Base-by-base conservation (phyloP, 2,113 vertebrate species). In the Neotoma lepida region DNA sequence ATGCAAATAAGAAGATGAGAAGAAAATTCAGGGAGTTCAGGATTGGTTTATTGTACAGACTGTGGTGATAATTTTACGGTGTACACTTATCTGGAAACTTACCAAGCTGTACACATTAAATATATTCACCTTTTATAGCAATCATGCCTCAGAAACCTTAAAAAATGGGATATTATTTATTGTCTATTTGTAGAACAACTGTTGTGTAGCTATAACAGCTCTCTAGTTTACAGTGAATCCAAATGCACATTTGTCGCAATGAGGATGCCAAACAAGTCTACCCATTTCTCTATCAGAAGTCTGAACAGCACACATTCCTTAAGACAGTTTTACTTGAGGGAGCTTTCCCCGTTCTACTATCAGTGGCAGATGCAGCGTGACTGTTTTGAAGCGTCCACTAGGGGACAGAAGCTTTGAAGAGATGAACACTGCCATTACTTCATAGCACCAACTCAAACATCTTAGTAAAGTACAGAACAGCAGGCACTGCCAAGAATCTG, bases 191-290 rank as follows among this genome's bases (percentile, higher is more conserved):
- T 77, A 44, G 61, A 12, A 49, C 18, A 64, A 51, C 46, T 80
- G 58, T 88, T 78, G 64, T 54, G 56, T 6, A 70, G 39, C 54
- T 77, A 1, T 30, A 64, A 88, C 51, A 66, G 33, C 54, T 78
- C 26, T 94, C 64, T 44, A 81, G 44, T 58, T 78, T 88, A 88
- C 49, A 95, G 41, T 54, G 63, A 93, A 93, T 70, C 44, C 44
- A 70, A 74, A 92, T 68, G 70, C 71, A 15, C 1, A 30, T 51
- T 0, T 73, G 30, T 10, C 78, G 85, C 44, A 74, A 26, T 2
- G 8, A 81, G 35, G 30, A 71, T 46, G 28, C 9, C 73, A 70
- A 71, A 35, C 56, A 49, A 90, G 56, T 24, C 41, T 13, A 82
- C 15, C 30, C 7, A 33, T 44, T 89, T 90, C 51, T 86, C 35